These are phyloP conservation scores for Chelmon rostratus DNA, from an alignment of 2,797 vertebrate genomes.

Conservation along the genomic window DNA sequence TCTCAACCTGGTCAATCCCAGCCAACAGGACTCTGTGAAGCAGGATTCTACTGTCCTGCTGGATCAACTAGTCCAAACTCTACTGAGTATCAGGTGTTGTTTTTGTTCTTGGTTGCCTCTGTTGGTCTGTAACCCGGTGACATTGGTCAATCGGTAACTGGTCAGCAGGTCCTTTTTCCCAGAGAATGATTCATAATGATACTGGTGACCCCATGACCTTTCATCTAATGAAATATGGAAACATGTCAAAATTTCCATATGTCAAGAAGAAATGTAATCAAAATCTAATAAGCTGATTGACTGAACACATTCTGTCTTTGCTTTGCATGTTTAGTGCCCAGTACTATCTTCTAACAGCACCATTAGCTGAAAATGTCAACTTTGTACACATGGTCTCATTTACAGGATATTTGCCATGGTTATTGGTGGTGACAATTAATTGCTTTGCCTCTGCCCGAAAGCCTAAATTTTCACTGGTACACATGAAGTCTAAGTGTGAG, in stretches of 20 bases:
- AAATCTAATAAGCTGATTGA: neutral
- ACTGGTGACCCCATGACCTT: neutral
- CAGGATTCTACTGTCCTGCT: slow-evolving; percentile 88
- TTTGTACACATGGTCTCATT: neutral
- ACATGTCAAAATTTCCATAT: neutral
- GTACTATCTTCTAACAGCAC: neutral
- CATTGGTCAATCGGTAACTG: neutral
- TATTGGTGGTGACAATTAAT: neutral
- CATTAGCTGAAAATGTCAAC: slow-evolving; percentile 14
- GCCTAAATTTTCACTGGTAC: neutral
- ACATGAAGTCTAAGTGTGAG: neutral
- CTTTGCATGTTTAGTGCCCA: neutral
- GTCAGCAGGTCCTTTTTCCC: neutral
- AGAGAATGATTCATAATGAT: neutral
- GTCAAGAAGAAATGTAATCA: neutral
- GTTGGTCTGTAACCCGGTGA: neutral
- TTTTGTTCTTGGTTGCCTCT: neutral
- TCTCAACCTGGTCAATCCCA: slow-evolving; percentile 84
- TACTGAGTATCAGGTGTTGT: slow-evolving; percentile 85
- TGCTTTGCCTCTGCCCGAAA: neutral
- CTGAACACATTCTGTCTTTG: neutral
- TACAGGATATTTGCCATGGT: neutral
- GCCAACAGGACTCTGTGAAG: slow-evolving; percentile 90
- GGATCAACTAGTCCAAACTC: slow-evolving; percentile 89
- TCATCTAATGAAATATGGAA: neutral